phyloP scores from a whole-genome alignment of 2,888 invertebrate species.

The Caenorhabditis wallacei region DNA sequence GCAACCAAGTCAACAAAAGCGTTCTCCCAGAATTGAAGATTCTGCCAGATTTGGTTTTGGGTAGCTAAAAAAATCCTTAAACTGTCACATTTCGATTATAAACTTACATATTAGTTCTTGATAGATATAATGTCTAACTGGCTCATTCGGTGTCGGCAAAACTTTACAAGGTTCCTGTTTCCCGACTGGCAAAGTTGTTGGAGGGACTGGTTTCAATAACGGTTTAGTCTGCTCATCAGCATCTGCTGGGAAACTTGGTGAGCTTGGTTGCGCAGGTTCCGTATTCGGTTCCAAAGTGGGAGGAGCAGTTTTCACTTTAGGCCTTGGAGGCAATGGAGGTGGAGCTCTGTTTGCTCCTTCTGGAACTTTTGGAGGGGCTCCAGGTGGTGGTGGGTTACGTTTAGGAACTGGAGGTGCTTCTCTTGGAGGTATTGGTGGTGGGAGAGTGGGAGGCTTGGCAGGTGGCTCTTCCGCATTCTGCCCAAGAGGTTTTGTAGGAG shows the following conservation, averaged over 20 bases:
- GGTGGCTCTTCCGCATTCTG: neutral
- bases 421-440: constrained; percentile 64
- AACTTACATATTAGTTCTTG: constrained; percentile 79
- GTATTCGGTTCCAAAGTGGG: neutral
- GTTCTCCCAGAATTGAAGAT: constrained; percentile 99
- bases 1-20: constrained; percentile 97
- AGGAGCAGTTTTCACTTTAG: constrained; percentile 39
- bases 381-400: constrained; percentile 48
- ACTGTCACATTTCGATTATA: neutral
- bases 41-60: constrained; percentile 90
- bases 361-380: constrained; percentile 52
- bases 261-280: constrained; percentile 16
- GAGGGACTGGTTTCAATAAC: constrained; percentile 53
- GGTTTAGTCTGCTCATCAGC: constrained; percentile 41
- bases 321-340: constrained; percentile 69
- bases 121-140: constrained; percentile 77
- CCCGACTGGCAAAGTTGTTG: constrained; percentile 61
- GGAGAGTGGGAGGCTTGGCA: neutral
- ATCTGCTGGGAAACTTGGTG: constrained; percentile 12
- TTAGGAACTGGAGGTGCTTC: constrained; percentile 50
- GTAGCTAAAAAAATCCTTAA: constrained; percentile 61
- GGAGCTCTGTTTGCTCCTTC: constrained; percentile 35
- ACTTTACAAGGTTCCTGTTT: constrained; percentile 68
- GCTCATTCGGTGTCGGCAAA: constrained; percentile 71
- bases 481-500: constrained; percentile 70